These are phyloP conservation scores for Chlorospingus semifuscus DNA, from an alignment of 2,797 vertebrate species.

Conservation along the genomic window DNA sequence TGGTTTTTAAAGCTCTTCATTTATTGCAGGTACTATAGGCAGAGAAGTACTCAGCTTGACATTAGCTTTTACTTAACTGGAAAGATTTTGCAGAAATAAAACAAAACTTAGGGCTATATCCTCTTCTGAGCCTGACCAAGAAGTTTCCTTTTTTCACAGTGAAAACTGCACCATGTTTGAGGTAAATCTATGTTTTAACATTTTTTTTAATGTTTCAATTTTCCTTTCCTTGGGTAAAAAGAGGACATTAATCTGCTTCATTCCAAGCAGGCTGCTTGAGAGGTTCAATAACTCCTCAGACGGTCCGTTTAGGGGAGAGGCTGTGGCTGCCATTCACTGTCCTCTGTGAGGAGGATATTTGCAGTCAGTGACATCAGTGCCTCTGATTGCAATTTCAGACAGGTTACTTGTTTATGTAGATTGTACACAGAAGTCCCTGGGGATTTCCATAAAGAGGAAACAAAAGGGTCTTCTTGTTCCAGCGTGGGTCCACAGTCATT, in stretches of 20 bases:
- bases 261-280: background rate
- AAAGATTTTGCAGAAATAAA: background rate
- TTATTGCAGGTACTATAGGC: background rate
- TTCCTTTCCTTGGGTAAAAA: background rate
- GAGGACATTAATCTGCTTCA: background rate
- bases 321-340: accelerated
- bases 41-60: background rate
- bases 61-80: background rate
- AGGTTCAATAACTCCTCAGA: background rate
- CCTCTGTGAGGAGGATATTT: background rate
- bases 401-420: background rate
- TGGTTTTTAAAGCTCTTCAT: background rate
- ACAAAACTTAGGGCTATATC: background rate
- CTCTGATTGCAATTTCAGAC: background rate
- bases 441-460: background rate
- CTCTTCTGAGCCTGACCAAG: background rate
- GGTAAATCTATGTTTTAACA: background rate
- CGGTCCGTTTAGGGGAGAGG: background rate
- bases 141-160: background rate
- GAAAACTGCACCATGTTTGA: background rate
- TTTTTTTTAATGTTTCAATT: no score
- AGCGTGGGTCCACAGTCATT: background rate
- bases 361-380: background rate
- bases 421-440: background rate
- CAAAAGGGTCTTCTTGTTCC: background rate